Conservation (phyloP, 2,113 vertebrate species). For the rabbit (Oryctolagus cuniculus) region mOryCun1.1 NC_091436.1:33452001-33452500, state of each 20-base stretch:
- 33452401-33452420: not conserved
- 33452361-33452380: not conserved
- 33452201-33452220: not conserved
- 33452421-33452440: not conserved
- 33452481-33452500: not conserved
- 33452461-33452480: slow-evolving; percentile 8
- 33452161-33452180: not conserved
- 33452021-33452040: not conserved
- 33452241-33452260: not conserved
- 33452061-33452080: not conserved
- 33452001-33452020: not conserved
- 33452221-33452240: not conserved
- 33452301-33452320: not conserved
- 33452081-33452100: slow-evolving; percentile 19
- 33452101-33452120: not conserved
- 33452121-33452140: not conserved
- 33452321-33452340: not conserved
- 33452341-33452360: not conserved
- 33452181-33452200: not conserved
- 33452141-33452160: not conserved
- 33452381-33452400: slow-evolving; percentile 16
- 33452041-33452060: not conserved
- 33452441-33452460: not conserved
- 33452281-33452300: not conserved
- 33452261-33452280: not conserved